A percentile compares a stretch with the other conserved stretches of the same genome.
Conservation (phyloP, 2,113 vertebrate species). For the Tachuris rubrigastra region DNA sequence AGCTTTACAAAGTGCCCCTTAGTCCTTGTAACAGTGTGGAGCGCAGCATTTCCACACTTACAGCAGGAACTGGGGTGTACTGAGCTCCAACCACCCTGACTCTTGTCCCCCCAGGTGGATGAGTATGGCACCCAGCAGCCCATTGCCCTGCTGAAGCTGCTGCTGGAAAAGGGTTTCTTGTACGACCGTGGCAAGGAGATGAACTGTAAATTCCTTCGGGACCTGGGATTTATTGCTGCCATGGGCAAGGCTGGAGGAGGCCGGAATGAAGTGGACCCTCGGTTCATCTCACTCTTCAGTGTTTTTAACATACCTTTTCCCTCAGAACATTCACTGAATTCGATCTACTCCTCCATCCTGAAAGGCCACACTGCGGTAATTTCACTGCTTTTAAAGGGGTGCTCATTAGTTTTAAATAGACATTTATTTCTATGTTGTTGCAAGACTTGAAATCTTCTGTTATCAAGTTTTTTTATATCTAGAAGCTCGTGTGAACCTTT, state of each 20-base stretch:
- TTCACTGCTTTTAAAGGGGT: background rate
- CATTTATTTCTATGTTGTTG: background rate
- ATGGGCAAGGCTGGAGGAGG: conserved; percentile 97
- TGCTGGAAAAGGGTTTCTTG: conserved; percentile 87
- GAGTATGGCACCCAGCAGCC: conserved; percentile 96
- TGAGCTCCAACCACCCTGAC: background rate
- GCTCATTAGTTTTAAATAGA: background rate
- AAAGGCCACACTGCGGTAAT: conserved; percentile 89
- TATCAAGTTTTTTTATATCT: background rate
- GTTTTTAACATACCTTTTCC: conserved; percentile 92
- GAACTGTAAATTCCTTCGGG: conserved; percentile 88
- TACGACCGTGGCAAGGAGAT: conserved; percentile 93
- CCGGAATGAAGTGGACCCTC: conserved; percentile 91
- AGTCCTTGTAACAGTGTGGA: background rate
- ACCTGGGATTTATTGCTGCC: conserved; percentile 90
- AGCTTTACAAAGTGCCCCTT: background rate
- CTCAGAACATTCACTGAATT: conserved; percentile 81
- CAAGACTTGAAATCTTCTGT: background rate
- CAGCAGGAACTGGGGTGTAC: background rate
- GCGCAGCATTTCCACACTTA: background rate
- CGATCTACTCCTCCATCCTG: conserved; percentile 91
- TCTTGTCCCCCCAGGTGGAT: conserved; percentile 81
- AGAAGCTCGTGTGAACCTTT: background rate
- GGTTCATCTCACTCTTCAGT: conserved; percentile 91
- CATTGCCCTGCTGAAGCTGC: conserved; percentile 90